phyloP scores from a whole-genome alignment of 2,113 vertebrate species.

The Dryoscopus gambensis region DNA sequence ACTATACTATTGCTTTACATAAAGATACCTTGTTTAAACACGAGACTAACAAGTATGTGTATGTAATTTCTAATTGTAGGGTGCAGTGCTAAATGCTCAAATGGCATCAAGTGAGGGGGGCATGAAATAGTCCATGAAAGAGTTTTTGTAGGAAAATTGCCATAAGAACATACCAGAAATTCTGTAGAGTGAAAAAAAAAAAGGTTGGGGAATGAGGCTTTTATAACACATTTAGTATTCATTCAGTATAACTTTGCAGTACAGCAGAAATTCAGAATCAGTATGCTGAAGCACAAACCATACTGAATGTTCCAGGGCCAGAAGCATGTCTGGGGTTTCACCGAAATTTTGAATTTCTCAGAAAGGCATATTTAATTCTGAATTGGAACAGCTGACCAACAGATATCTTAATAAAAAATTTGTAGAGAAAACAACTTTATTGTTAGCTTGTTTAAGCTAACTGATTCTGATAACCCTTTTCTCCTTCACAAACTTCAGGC shows the following conservation, averaged over 20 bases:
- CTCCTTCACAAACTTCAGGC: not conserved
- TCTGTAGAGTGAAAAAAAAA: not conserved
- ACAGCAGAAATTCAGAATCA: not conserved
- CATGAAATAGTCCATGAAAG: not conserved
- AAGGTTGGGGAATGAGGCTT: not conserved
- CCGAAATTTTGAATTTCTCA: not conserved
- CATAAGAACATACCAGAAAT: not conserved
- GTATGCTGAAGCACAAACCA: not conserved
- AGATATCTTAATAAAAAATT: not conserved
- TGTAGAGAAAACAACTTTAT: not conserved
- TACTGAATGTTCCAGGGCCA: not conserved
- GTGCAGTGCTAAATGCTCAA: not conserved
- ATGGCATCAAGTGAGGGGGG: not conserved
- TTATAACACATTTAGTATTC: not conserved
- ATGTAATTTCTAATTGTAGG: not conserved
- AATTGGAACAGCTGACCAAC: not conserved
- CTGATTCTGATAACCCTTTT: not conserved
- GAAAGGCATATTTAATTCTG: not conserved
- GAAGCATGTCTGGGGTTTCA: not conserved
- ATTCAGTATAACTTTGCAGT: not conserved
- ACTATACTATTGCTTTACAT: not conserved
- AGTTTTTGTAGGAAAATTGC: not conserved
- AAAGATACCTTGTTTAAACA: constrained; percentile 21
- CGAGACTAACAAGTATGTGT: not conserved
- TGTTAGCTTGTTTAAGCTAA: not conserved